Evolutionary conservation across 2,113 vertebrate species (phyloP).

Genomic region (Oncorhynchus mykiss): DNA sequence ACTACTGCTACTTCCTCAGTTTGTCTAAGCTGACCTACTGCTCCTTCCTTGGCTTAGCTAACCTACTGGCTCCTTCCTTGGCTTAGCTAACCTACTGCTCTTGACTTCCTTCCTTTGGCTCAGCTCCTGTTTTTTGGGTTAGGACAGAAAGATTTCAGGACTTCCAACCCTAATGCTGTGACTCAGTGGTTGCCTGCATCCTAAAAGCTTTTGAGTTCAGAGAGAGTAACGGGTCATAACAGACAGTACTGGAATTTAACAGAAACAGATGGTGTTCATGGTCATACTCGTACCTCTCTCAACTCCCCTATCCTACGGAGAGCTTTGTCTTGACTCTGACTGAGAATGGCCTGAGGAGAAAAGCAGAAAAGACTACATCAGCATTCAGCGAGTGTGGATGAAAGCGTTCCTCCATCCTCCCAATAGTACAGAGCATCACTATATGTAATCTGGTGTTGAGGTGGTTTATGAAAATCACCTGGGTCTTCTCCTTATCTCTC

Average conservation of each 20-base stretch:
- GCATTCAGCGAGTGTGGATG: background rate
- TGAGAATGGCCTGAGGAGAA: slow-evolving; percentile 81
- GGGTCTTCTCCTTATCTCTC: slow-evolving; percentile 92
- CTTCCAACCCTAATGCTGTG: no score
- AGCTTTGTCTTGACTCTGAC: slow-evolving; percentile 96
- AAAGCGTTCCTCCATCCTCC: background rate
- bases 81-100: no score
- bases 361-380: background rate
- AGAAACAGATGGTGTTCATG: background rate
- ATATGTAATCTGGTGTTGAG: background rate
- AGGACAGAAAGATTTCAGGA: no score
- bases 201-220: no score
- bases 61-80: no score
- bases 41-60: no score
- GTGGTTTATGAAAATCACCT: slow-evolving; percentile 73
- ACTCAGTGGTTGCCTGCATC: no score
- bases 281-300: slow-evolving; percentile 82
- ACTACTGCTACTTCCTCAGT: no score
- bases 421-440: background rate
- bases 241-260: background rate
- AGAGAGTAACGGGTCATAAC: no score
- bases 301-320: slow-evolving; percentile 93
- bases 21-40: no score
- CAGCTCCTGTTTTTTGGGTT: no score
- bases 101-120: no score